phyloP scores from a whole-genome alignment of 2,113 vertebrate species.

The Caloenas nicobarica region DNA sequence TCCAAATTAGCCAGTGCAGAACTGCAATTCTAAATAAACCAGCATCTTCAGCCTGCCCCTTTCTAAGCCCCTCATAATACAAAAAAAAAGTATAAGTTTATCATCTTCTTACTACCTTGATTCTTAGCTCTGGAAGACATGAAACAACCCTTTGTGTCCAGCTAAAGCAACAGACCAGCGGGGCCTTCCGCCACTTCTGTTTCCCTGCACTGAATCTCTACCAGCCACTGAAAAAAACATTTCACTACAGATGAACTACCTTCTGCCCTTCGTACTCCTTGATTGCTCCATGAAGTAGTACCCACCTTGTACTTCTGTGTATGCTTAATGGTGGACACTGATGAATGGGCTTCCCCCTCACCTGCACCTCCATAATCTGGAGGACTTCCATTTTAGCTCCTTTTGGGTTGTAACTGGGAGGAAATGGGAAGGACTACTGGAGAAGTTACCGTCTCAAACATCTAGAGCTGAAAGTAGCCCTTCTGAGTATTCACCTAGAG shows the following conservation, averaged over 20 bases:
- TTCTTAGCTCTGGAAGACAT: background rate
- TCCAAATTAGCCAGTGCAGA: background rate
- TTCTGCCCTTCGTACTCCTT: background rate
- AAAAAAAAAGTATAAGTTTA: rapidly evolving
- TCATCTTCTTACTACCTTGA: background rate
- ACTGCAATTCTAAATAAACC: background rate
- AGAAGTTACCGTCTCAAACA: background rate
- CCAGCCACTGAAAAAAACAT: background rate
- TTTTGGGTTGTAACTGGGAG: background rate
- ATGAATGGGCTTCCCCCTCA: background rate
- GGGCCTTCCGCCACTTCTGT: background rate
- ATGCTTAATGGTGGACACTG: background rate
- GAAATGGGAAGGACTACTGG: background rate
- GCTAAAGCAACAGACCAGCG: background rate
- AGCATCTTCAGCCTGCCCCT: background rate
- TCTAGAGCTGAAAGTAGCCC: background rate
- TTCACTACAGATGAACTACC: background rate
- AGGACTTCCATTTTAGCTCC: background rate
- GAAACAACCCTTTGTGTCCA: background rate
- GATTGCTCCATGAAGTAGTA: background rate
- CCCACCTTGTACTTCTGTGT: background rate
- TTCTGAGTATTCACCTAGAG: background rate
- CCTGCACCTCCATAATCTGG: background rate
- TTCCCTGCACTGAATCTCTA: background rate
- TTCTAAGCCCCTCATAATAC: background rate